phyloP scores from a whole-genome alignment of 2,113 vertebrate genomes.

The Phylloscopus whistleri region DNA sequence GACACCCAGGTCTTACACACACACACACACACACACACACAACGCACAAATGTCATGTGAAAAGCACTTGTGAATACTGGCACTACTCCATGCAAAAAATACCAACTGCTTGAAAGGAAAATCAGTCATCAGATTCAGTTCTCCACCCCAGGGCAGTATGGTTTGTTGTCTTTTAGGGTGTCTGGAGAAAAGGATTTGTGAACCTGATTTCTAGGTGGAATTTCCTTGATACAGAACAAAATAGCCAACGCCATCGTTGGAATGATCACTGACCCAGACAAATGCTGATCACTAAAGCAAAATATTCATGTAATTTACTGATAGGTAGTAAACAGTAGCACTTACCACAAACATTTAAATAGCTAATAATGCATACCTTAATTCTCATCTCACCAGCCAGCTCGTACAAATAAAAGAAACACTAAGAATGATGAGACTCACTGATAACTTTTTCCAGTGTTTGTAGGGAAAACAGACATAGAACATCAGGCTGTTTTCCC shows the following conservation, averaged over 20 bases:
- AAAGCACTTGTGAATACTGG: conserved; percentile 70
- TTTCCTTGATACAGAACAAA: conserved; percentile 40
- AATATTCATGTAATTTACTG: conserved; percentile 60
- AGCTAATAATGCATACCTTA: conserved; percentile 64
- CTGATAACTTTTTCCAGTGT: conserved; percentile 52
- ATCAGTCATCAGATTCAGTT: conserved; percentile 55
- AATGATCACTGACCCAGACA: conserved; percentile 47
- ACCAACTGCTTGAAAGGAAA: conserved; percentile 63
- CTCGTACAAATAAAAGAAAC: conserved; percentile 58
- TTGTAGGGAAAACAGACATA: conserved; percentile 55
- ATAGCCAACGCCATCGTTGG: not conserved
- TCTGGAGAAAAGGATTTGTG: conserved; percentile 64
- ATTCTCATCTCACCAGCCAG: conserved; percentile 57
- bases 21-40: not conserved
- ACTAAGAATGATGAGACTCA: conserved; percentile 39
- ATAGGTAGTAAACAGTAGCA: conserved; percentile 54
- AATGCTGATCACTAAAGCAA: conserved; percentile 59
- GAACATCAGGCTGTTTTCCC: conserved; percentile 51
- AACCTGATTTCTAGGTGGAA: conserved; percentile 61
- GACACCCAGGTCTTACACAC: conserved; percentile 37
- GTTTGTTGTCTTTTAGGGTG: conserved; percentile 24
- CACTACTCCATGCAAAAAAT: conserved; percentile 75
- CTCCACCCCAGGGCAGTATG: conserved; percentile 44
- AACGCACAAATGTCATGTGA: conserved; percentile 66
- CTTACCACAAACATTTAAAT: conserved; percentile 58